Evolutionary conservation across 2,888 invertebrate species (phyloP), one percentile per base, ranked within the genome.

Genomic region (Drosophila phalerata): DNA sequence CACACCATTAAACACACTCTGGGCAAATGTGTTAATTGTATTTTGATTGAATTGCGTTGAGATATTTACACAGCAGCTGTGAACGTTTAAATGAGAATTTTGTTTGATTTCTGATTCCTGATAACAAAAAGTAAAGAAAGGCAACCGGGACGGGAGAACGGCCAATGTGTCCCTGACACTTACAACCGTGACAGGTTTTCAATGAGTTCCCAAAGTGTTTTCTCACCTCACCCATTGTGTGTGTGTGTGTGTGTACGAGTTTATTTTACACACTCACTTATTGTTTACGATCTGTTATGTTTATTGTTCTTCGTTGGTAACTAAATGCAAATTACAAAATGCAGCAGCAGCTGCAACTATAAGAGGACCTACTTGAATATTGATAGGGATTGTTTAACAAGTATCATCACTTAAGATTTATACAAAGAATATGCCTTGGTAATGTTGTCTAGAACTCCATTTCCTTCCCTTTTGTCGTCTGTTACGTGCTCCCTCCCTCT

Each of bases 11-110:
- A 28, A 69, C 30, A 58, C 48, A 49, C 17, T 28, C 38, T 40
- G 48, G 61, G 45, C 43, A 77, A 77, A 74, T 85, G 81, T 79
- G 83, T 89, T 89, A 89, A 85, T 88, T 88, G 79, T 72, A 67
- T 82, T 88, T 70, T 89, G 85, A 85, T 89, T 88, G 80, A 88
- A 85, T 63, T 66, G 73, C 71, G 85, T 77, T 84, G 70, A 67
- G 77, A 79, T 85, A 77, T 85, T 77, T 85, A 87, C 66, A 73
- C 65, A 65, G 55, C 69, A 77, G 67, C 61, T 45, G 56, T 45
- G 56, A 62, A 48, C 53, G 45, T 42, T 75, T 64, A 45, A 57
- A 52, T 40, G 55, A 68, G 45, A 63, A 57, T 48, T 64, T 53
- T 51, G 49, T 73, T 63, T 57, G 45, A 68, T 68, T 60, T 69